These are phyloP conservation scores for Drosophila meridionalis DNA, from an alignment of 2,888 invertebrate genomes.

Conservation along the genomic window DNA sequence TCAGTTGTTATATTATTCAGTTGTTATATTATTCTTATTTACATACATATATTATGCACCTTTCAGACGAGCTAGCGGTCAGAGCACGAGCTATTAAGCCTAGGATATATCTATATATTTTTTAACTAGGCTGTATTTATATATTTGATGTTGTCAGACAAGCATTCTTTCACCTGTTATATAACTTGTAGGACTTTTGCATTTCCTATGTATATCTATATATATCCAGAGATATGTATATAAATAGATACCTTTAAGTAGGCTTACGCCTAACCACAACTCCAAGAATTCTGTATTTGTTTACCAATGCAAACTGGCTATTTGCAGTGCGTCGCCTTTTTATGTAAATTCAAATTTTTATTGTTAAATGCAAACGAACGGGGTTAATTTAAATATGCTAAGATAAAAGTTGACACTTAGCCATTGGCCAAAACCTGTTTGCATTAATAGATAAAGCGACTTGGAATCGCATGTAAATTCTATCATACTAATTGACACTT, in stretches of 20 bases:
- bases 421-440: background rate
- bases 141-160: too few species aligned
- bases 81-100: too few species aligned
- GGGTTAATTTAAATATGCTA: background rate
- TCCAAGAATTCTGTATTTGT: background rate
- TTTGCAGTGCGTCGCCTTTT: background rate
- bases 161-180: too few species aligned
- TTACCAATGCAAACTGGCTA: background rate
- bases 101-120: too few species aligned
- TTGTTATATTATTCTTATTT: too few species aligned
- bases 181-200: too few species aligned
- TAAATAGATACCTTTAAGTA: background rate
- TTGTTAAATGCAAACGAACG: background rate
- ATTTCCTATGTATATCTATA: background rate
- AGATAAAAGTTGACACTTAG: background rate
- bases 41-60: too few species aligned
- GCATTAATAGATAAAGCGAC: background rate
- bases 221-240: background rate
- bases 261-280: background rate
- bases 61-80: too few species aligned
- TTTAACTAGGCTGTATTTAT: too few species aligned
- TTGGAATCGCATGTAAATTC: background rate
- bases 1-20: too few species aligned
- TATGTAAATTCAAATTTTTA: background rate
- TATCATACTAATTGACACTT: background rate